phyloP scores from a whole-genome alignment of 2,797 vertebrate species.

The Sebastes glaucus region DNA sequence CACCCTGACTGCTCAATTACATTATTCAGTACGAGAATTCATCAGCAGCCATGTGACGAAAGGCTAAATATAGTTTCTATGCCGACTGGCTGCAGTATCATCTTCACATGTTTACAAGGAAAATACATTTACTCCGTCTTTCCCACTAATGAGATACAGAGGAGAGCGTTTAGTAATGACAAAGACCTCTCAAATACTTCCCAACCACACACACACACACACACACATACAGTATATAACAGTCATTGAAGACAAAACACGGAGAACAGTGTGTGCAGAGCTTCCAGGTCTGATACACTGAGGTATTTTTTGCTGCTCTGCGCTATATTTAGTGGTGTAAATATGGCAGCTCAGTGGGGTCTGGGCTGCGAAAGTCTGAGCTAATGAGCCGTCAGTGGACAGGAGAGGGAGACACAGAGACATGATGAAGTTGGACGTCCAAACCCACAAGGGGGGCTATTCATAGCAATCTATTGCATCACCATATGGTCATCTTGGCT shows the following conservation, averaged over 20 bases:
- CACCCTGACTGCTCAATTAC: slow-evolving; percentile 21
- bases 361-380: slow-evolving; percentile 28
- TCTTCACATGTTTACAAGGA: slow-evolving; percentile 21
- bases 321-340: slow-evolving; percentile 60
- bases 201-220: neutral
- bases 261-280: neutral
- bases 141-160: neutral
- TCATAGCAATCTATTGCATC: slow-evolving; percentile 42
- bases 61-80: slow-evolving; percentile 44
- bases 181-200: neutral
- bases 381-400: slow-evolving; percentile 66
- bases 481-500: slow-evolving; percentile 26
- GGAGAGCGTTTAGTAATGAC: neutral
- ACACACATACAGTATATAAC: neutral
- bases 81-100: slow-evolving; percentile 11
- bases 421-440: slow-evolving; percentile 1
- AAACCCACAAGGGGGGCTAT: slow-evolving; percentile 2
- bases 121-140: neutral
- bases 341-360: slow-evolving; percentile 53
- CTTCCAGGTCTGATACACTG: slow-evolving; percentile 12
- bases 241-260: neutral
- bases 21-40: slow-evolving; percentile 54
- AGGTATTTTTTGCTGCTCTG: slow-evolving; percentile 23
- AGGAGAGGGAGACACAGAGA: slow-evolving; percentile 1
- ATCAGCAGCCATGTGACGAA: slow-evolving; percentile 51